Base-by-base conservation (phyloP, 1,140 invertebrate species). In the Chrysopa pallens region DNA sequence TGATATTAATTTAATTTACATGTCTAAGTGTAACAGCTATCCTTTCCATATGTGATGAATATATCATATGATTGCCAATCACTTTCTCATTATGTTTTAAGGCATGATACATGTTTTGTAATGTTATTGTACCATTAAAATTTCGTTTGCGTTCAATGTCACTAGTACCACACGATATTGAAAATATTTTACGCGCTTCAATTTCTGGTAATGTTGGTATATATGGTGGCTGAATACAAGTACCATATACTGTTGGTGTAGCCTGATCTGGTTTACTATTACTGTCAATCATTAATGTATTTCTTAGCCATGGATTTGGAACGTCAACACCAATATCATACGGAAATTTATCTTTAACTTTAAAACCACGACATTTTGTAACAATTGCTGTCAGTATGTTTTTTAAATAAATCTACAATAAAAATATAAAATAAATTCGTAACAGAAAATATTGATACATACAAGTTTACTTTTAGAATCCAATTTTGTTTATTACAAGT, bases 381-480 rank as follows among this genome's bases (percentile, higher is more conserved):
- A 88, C 61, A 8, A 85, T 70, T 6, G 74, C 69, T 8, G 73
- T 74, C 0, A 89, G 59, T n/a, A 88, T 68, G 55, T 81, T 80
- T 53, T 86, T 86, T 4, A 86, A 61, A 51, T 84, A 77, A 46
- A 76, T 64, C 53, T 69, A 59, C 15, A 48, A 47, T 14, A 33
- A 42, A n/a, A 29, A 46, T 9, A 14, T 28, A 6, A 46, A 33
- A 23, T 40, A 27, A 36, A 35, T 44, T n/a, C n/a, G n/a, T n/a
- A n/a, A n/a, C n/a, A n/a, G n/a, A n/a, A n/a, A n/a, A n/a, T n/a
- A n/a, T n/a, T n/a, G n/a, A n/a, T n/a, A n/a, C n/a, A n/a, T n/a
- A n/a, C n/a, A n/a, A n/a, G n/a, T n/a, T n/a, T n/a, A n/a, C n/a
- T n/a, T n/a, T n/a, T n/a, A n/a, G n/a, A n/a, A n/a, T n/a, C n/a